phyloP scores from a whole-genome alignment of 2,113 vertebrate genomes.

The Chloropsis cyanopogon region DNA sequence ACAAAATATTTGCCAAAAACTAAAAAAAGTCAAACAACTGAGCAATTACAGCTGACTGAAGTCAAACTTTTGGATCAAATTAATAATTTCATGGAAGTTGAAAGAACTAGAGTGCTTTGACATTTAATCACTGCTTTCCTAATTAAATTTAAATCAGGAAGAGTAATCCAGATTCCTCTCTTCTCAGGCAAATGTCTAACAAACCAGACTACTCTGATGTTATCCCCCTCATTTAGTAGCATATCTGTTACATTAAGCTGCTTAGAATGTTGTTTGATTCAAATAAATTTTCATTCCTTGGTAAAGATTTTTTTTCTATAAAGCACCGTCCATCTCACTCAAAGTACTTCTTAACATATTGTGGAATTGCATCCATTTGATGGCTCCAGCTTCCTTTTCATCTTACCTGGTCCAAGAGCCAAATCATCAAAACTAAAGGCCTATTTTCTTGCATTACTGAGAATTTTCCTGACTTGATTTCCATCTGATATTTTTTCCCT shows the following conservation, averaged over 20 bases:
- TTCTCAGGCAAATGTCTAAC: neutral
- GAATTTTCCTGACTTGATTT: neutral
- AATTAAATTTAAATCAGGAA: neutral
- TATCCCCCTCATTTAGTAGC: neutral
- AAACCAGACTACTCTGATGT: neutral
- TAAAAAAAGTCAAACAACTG: neutral
- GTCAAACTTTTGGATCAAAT: neutral
- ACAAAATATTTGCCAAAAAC: neutral
- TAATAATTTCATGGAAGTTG: neutral
- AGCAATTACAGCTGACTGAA: neutral
- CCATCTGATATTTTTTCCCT: neutral
- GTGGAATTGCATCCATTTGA: neutral
- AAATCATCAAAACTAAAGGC: neutral
- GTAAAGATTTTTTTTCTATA: neutral
- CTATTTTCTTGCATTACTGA: neutral
- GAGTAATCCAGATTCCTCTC: neutral
- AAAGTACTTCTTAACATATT: neutral
- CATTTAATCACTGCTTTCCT: neutral
- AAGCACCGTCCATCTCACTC: neutral
- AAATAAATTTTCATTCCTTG: neutral
- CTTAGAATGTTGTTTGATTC: neutral
- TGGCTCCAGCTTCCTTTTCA: neutral
- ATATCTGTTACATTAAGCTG: neutral
- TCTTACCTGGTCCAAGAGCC: neutral
- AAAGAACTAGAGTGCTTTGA: neutral